Evolutionary conservation across 2,888 invertebrate species (phyloP).

Genomic region (Monopis laevigella): DNA sequence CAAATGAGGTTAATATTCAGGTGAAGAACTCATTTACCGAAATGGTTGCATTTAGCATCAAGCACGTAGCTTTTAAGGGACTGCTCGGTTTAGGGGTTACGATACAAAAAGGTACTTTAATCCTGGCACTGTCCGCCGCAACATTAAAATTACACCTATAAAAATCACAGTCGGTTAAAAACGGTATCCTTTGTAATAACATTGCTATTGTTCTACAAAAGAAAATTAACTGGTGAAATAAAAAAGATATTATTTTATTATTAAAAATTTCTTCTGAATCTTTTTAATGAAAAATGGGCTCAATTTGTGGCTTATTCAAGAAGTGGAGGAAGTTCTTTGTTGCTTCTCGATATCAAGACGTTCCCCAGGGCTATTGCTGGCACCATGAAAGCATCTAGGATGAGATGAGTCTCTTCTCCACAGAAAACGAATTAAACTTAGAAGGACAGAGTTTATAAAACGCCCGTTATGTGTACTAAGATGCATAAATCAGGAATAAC

Average conservation of each 20-base stretch:
- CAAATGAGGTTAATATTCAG: slow-evolving; percentile 37
- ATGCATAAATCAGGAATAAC: no score
- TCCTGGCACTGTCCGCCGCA: neutral
- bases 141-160: slow-evolving; percentile 10
- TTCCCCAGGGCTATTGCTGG: slow-evolving; percentile 5
- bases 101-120: slow-evolving; percentile 9
- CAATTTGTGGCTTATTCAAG: no score
- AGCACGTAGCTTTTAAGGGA: slow-evolving; percentile 10
- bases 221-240: slow-evolving; percentile 9
- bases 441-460: no score
- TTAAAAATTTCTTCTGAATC: slow-evolving; percentile 1
- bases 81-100: slow-evolving; percentile 6
- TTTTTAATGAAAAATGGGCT: slow-evolving; percentile 5
- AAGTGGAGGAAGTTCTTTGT: no score
- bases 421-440: no score
- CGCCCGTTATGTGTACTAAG: no score
- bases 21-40: slow-evolving; percentile 30
- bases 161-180: slow-evolving; percentile 6
- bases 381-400: slow-evolving; percentile 20
- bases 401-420: slow-evolving; percentile 21
- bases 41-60: slow-evolving; percentile 28
- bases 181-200: slow-evolving; percentile 6
- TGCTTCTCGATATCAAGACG: slow-evolving; percentile 4
- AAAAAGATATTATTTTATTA: slow-evolving; percentile 10
- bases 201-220: slow-evolving; percentile 5